Evolutionary conservation across 2,888 invertebrate genomes (phyloP), one percentile per base, ranked within the genome.

Genomic region (Pardosa pseudoannulata): DNA sequence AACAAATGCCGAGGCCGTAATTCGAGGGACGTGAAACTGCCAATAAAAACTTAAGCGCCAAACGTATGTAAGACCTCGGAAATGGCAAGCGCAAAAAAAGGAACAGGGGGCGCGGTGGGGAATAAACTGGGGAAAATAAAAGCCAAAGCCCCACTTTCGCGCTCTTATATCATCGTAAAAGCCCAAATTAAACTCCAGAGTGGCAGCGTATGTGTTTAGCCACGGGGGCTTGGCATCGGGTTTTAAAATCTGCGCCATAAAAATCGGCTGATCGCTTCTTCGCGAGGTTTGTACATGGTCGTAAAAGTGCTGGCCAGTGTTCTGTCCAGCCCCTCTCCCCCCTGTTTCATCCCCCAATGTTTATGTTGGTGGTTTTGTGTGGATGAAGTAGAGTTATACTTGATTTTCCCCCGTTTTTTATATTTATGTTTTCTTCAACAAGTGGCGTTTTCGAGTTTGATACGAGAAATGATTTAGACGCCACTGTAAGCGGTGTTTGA

Each of bases 91-190:
- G 19, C 56, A 2, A 11, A 23, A 16, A 46, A 46, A 23, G 56
- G 16, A 23, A 19, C n/a, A 11, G 23, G 5, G 31, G 29, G 50
- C 46, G 72, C 19, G n/a, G 56, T 32, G 36, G 39, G 41, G 19
- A 29, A 39, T 29, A 31, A 65, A 23, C 64, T 31, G 36, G 23
- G 68, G 27, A 32, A 80, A 80, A 73, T 74, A 80, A 73, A 79
- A 79, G 64, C 41, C 29, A 70, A 79, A 64, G 67, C 67, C 41
- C 73, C 73, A 64, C 56, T 56, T 56, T 56, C 1, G 29, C 70
- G 36, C 81, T 62, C 75, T 82, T 82, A 75, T 50, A 75, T 82
- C 75, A 75, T 82, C 81, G 75, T 82, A 82, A 82, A 82, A 82
- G 70, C 75, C 70, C 36, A 82, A 75, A 82, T 82, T 82, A 82